phyloP scores from a whole-genome alignment of 1,140 invertebrate species.

The Arion vulgaris region DNA sequence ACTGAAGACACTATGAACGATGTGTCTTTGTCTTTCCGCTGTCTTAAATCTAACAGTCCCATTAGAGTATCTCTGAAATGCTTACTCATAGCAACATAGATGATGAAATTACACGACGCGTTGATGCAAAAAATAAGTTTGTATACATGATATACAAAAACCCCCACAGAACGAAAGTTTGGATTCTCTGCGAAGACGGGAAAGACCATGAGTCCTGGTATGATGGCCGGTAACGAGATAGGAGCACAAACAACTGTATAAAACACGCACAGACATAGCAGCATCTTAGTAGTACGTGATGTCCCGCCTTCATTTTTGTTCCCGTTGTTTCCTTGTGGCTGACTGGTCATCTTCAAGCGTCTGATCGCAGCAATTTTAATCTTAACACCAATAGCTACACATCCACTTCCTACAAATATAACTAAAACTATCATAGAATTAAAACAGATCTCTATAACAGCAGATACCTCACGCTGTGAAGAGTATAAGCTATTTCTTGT shows the following conservation, averaged over 20 bases:
- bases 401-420: not conserved
- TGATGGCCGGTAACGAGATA: not conserved
- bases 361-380: slow-evolving; percentile 1
- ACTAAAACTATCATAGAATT: not conserved
- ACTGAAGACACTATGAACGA: too few relatives aligned
- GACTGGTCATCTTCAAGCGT: not conserved
- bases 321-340: not conserved
- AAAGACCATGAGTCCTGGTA: not conserved
- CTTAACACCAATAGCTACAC: slow-evolving; percentile 9
- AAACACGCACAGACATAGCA: slow-evolving; percentile 7
- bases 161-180: not conserved
- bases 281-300: slow-evolving; percentile 20
- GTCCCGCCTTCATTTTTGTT: not conserved
- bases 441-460: not conserved
- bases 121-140: slow-evolving; percentile 11
- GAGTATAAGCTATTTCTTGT: not conserved
- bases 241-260: not conserved
- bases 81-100: slow-evolving; percentile 26
- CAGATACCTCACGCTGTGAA: not conserved
- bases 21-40: too few relatives aligned
- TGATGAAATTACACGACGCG: slow-evolving; percentile 11
- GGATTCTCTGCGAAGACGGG: not conserved
- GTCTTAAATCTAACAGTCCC: too few relatives aligned
- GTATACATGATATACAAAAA: slow-evolving; percentile 7
- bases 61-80: slow-evolving; percentile 2